These are phyloP conservation scores for Mesembrinibis cayennensis DNA, from an alignment of 2,113 vertebrate genomes.

Conservation along the genomic window DNA sequence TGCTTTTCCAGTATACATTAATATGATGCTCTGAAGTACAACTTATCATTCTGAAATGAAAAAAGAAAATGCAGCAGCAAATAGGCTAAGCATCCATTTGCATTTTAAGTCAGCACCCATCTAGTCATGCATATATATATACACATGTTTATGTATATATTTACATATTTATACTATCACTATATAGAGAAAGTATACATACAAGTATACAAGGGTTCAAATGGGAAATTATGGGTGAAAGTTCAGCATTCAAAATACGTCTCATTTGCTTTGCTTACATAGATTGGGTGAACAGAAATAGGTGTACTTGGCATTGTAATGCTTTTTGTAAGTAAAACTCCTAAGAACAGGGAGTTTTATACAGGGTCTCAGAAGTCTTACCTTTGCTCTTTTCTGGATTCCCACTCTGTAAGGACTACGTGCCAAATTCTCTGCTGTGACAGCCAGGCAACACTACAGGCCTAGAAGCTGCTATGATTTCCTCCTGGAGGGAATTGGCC, in stretches of 20 bases:
- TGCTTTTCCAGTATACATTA: background rate
- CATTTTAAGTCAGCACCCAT: background rate
- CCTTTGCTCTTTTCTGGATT: background rate
- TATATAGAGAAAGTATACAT: background rate
- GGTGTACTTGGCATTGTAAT: background rate
- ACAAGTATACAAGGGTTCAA: background rate
- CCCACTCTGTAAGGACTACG: background rate
- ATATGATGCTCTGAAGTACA: background rate
- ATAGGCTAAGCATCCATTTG: background rate
- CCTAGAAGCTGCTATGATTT: background rate
- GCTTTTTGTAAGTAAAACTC: background rate
- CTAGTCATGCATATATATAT: background rate
- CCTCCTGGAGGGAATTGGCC: background rate
- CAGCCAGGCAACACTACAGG: background rate
- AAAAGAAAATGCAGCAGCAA: background rate
- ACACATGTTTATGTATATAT: background rate
- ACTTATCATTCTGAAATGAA: background rate
- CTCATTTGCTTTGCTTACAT: background rate
- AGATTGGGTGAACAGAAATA: background rate
- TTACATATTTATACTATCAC: background rate
- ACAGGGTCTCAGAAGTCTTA: background rate
- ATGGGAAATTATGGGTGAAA: background rate
- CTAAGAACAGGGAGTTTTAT: background rate
- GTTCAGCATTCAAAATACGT: background rate
- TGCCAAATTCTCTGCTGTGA: background rate